Base-by-base conservation (phyloP, 2,113 vertebrate species). In the Amblyopsis rosae region DNA sequence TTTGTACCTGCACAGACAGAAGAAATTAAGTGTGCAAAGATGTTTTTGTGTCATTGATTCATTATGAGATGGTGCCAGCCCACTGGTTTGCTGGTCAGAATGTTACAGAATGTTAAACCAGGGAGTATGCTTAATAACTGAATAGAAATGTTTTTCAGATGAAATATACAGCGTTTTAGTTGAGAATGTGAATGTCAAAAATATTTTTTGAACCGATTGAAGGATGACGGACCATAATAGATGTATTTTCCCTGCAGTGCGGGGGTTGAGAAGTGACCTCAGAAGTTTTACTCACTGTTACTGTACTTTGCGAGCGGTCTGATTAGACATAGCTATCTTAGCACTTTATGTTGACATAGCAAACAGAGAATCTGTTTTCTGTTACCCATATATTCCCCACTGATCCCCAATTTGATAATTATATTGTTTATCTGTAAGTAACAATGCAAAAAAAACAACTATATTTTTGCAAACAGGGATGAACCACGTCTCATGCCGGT, bases 321-420 rank as follows among this genome's bases (percentile, higher is more conserved):
- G 83, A 87, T 81, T 11, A 75, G 64, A 72, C 65, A 67, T 49
- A 72, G 60, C 66, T 87, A 89, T 86, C 61, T 85, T 81, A 88
- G 91, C 91, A 92, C 90, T 91, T 92, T 93, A 91, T 71, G 81
- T 87, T 86, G 79, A 76, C 76, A 71, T 62, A 85, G 79, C 77
- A 83, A 81, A 74, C 76, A 76, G 41, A 59, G 76, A 67, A 70
- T 67, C 56, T 49, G 77, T 82, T 72, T 71, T 84, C 66, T 56
- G 76, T 85, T 72, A 63, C 82, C 82, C 71, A 72, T 79, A 75
- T 80, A 81, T 82, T 81, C 79, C 69, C 70, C 55, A 72, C 70
- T 70, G 73, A 65, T 86, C 26, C 2, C 26, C 2, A 33, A 83
- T 85, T 87, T 83, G 73, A 47, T 84, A 70, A 86, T 88, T 83